Evolutionary conservation across 2,888 invertebrate genomes (phyloP).

Genomic region (Piscicola geometra): DNA sequence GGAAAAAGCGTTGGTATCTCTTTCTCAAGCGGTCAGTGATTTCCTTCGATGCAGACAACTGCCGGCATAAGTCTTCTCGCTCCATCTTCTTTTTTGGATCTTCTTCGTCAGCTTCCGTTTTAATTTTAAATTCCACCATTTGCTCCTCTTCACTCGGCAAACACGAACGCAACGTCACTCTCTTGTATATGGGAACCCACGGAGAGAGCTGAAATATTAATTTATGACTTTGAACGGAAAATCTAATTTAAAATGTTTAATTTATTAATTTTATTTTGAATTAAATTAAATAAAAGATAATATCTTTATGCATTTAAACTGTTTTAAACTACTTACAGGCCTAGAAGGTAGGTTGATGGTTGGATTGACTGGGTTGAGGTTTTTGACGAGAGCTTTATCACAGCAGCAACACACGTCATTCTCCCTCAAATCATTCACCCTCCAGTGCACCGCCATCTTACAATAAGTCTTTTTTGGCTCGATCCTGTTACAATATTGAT

Average conservation of each 20-base stretch:
- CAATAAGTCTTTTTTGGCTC: slow-evolving; percentile 5
- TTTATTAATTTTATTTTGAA: neutral
- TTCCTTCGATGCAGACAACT: neutral
- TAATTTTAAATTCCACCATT: neutral
- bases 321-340: slow-evolving; percentile 1
- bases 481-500: slow-evolving; percentile 20
- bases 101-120: neutral
- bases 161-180: neutral
- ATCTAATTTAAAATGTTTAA: neutral
- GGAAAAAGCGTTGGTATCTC: neutral
- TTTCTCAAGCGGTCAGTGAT: neutral
- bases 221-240: neutral
- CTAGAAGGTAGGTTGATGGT: slow-evolving; percentile 13
- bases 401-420: slow-evolving; percentile 15
- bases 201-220: slow-evolving; percentile 16
- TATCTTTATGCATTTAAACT: neutral
- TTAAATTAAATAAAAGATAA: neutral
- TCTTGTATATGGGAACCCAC: slow-evolving; percentile 3
- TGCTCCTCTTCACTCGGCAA: neutral
- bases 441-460: slow-evolving; percentile 15
- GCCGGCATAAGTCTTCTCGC: neutral
- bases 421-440: slow-evolving; percentile 19
- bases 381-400: neutral
- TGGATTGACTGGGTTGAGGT: slow-evolving; percentile 19
- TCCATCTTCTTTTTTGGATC: neutral